Evolutionary conservation across 2,888 invertebrate genomes (phyloP), one percentile per base, ranked within the genome.

Genomic region (Hermaeophaga mercurialis): DNA sequence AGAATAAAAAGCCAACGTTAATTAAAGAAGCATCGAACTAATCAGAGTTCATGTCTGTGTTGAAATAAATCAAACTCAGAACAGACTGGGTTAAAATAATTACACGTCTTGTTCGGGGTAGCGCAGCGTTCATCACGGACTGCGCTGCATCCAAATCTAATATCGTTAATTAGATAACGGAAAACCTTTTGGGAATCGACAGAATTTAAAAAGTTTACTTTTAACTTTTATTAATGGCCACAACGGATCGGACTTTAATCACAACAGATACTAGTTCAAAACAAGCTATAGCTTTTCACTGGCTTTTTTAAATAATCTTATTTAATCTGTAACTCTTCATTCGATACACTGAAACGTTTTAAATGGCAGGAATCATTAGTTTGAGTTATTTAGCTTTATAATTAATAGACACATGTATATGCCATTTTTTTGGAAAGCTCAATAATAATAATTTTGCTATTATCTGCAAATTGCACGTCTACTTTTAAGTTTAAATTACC

Each of bases 21-120:
- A 78, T 78, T 78, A 78, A 78, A 78, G 78, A 76, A 76, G 76
- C 77, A 78, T 77, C 76, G 76, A 77, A 76, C 77, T 77, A 78
- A 78, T 78, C 78, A 76, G 77, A 74, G 75, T 75, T 74, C 74
- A 75, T 72, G 77, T 76, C 75, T 72, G 75, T 77, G 76, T 75
- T 70, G 72, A 70, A 73, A 78, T 78, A 78, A 78, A 78, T 78
- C 78, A 78, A 78, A 78, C 76, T 76, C 75, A 71, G 73, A 74
- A 73, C 73, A 62, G 75, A 73, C 74, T 74, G 74, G 71, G 73
- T 72, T 73, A 75, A 78, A 78, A 78, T 78, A 78, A 78, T 78
- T 78, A 77, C 77, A 75, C 72, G 78, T 78, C 78, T 77, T 74
- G 77, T 76, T 72, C 75, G 66, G 74, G 75, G 75, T 72, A 74